Conservation (phyloP, 2,113 vertebrate genomes). For the Patagioenas fasciata region DNA sequence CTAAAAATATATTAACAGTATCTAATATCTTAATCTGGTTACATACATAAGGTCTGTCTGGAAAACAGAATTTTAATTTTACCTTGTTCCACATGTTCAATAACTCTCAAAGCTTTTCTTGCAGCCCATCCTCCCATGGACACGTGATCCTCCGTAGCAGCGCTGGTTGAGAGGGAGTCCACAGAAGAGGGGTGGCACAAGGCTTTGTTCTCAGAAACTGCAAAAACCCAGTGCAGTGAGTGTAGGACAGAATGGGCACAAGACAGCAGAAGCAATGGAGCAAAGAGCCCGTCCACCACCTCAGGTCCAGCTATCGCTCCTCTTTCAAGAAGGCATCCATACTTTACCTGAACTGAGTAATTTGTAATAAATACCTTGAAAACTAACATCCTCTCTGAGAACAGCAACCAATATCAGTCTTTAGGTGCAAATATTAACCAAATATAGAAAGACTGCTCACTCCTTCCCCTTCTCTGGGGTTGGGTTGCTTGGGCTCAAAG, state of each 20-base stretch:
- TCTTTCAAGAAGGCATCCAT: fast-evolving
- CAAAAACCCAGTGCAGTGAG: conserved; percentile 35
- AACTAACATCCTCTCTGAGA: background rate
- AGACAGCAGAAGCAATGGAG: background rate
- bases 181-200: conserved; percentile 97
- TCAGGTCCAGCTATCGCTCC: background rate
- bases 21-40: background rate
- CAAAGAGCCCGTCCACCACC: background rate
- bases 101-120: conserved; percentile 91
- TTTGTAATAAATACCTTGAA: background rate
- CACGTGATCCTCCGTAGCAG: conserved; percentile 95
- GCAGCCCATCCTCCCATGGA: conserved; percentile 99
- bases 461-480: background rate
- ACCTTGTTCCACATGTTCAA: conserved; percentile 98
- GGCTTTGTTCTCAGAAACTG: conserved; percentile 97
- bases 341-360: background rate
- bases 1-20: too few relatives aligned
- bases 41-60: background rate
- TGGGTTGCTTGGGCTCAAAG: background rate
- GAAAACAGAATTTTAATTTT: background rate
- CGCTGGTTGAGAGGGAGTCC: conserved; percentile 97
- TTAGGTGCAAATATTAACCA: background rate
- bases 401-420: background rate
- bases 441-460: background rate
- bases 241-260: background rate